Percentiles rank a stretch among this genome's conserved stretches.
Evolutionary conservation across 2,888 invertebrate species (phyloP).

Genomic region (Gortyna flavago): DNA sequence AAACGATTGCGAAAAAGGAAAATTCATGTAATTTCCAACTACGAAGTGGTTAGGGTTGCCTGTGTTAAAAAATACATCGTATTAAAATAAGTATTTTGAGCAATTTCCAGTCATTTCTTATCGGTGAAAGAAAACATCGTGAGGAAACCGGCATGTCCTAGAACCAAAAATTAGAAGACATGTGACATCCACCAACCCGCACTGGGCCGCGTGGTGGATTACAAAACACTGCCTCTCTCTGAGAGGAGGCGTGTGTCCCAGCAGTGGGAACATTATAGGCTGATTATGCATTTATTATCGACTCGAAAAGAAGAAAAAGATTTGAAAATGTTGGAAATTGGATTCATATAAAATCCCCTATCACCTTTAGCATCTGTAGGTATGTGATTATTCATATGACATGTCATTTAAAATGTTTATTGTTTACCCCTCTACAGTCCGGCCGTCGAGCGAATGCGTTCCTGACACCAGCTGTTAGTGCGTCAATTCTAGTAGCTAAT

Average conservation of each 20-base stretch:
- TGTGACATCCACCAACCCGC: neutral
- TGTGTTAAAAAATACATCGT: neutral
- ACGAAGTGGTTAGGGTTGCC: constrained; percentile 57
- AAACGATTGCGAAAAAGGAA: constrained; percentile 74
- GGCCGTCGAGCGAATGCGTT: too few species aligned
- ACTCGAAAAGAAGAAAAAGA: neutral
- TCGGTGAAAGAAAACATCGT: neutral
- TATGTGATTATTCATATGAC: neutral
- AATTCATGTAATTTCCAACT: constrained; percentile 74
- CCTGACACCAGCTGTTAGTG: too few species aligned
- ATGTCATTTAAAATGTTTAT: too few species aligned
- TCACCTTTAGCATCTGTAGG: neutral
- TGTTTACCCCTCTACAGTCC: too few species aligned
- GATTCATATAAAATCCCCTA: neutral
- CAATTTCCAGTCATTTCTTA: neutral
- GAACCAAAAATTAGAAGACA: neutral
- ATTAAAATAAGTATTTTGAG: neutral
- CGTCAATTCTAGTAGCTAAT: neutral
- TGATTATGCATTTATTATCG: neutral
- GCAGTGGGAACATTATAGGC: neutral
- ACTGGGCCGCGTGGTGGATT: neutral
- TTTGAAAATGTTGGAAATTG: neutral
- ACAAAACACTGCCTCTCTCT: neutral
- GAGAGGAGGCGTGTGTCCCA: neutral
- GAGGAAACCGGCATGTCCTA: too few species aligned